phyloP scores from a whole-genome alignment of 2,113 vertebrate species.

The Megaceryle torquata region DNA sequence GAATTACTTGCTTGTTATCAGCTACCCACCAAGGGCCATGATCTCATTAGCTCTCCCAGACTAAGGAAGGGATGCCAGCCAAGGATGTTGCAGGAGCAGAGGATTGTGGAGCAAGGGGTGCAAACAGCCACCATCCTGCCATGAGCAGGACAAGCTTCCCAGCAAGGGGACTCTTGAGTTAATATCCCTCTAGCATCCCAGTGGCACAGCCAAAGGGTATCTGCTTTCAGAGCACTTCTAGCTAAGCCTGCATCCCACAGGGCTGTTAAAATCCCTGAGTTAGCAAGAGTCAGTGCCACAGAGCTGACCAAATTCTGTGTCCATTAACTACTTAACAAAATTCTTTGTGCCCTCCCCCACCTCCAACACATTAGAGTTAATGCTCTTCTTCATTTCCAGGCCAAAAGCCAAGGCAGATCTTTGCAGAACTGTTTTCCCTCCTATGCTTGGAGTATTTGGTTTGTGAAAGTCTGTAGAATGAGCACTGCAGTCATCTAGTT shows the following conservation, averaged over 20 bases:
- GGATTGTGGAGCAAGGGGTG: background rate
- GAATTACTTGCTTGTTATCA: background rate
- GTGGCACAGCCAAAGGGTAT: background rate
- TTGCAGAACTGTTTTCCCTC: background rate
- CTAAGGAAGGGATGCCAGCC: background rate
- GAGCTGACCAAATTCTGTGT: background rate
- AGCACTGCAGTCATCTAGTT: background rate
- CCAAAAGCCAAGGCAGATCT: slow-evolving; percentile 24
- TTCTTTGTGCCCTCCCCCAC: background rate
- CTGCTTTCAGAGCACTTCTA: background rate
- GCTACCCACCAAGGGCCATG: background rate
- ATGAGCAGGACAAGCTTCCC: background rate
- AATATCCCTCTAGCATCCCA: background rate
- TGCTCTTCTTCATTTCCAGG: slow-evolving; percentile 8
- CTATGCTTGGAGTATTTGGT: background rate
- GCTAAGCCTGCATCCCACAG: background rate
- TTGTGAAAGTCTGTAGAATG: background rate
- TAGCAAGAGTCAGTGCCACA: background rate
- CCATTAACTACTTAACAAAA: slow-evolving; percentile 57
- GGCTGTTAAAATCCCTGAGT: background rate
- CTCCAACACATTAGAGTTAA: background rate
- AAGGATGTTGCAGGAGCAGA: background rate
- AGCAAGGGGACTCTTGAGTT: rapidly evolving
- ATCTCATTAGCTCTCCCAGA: background rate
- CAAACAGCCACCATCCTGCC: rapidly evolving